Evolutionary conservation across 2,797 vertebrate species (phyloP).

Genomic region (Manis crassicaudata): DNA sequence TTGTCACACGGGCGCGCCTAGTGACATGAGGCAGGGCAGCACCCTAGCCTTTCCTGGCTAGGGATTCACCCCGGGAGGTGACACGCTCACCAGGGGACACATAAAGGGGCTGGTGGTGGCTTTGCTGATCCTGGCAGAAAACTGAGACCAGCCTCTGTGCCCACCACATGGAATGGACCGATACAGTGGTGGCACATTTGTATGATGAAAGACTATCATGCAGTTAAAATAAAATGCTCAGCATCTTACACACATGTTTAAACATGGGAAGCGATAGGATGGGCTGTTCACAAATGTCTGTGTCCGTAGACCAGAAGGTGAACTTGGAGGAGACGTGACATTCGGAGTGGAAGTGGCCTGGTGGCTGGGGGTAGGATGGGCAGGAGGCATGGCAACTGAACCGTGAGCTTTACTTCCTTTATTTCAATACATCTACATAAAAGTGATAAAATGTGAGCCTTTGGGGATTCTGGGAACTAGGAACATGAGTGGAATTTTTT

Average conservation of each 20-base stretch:
- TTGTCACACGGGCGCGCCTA: rapidly evolving
- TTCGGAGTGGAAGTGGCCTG: rapidly evolving
- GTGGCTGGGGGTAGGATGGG: rapidly evolving
- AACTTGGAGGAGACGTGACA: rapidly evolving
- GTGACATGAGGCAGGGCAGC: rapidly evolving
- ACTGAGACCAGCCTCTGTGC: rapidly evolving
- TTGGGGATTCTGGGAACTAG: not conserved
- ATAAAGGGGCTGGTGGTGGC: rapidly evolving
- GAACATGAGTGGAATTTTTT: not conserved
- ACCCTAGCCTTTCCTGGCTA: rapidly evolving
- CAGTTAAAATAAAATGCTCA: rapidly evolving
- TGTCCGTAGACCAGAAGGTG: rapidly evolving
- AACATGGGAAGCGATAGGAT: rapidly evolving
- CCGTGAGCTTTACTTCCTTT: not conserved
- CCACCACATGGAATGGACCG: rapidly evolving
- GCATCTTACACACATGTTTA: rapidly evolving
- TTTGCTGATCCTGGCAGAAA: rapidly evolving
- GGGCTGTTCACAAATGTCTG: rapidly evolving
- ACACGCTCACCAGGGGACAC: rapidly evolving
- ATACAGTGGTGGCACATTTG: rapidly evolving
- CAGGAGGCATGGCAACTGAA: rapidly evolving
- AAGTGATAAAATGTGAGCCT: rapidly evolving
- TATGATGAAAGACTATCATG: rapidly evolving
- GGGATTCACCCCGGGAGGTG: rapidly evolving
- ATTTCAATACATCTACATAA: not conserved